Evolutionary conservation across 2,888 invertebrate genomes (phyloP), one percentile per base, ranked within the genome.

Genomic region (Callyntrura guangdongensis): DNA sequence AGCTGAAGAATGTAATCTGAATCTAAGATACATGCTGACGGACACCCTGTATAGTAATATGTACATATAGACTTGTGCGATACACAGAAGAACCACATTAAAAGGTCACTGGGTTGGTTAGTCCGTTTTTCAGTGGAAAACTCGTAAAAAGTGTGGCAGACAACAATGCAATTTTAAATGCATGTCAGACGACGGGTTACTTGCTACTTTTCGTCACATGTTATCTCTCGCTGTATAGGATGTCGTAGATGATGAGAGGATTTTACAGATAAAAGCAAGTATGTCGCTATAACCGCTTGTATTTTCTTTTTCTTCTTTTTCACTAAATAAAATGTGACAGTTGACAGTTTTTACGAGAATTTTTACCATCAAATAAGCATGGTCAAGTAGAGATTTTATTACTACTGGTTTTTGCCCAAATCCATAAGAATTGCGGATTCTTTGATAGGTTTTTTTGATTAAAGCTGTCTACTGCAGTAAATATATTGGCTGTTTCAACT

Each of bases 321-420:
- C n/a, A n/a, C 20, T 2, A 20, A 20, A 22, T 20, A 61, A 61
- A 61, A 61, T 6, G 61, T 12, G 61, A 61, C 61, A 61, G 3
- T 61, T 61, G 61, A 61, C 61, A 22, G n/a, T 20, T 61, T 61
- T 61, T 61, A 61, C 20, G n/a, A n/a, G n/a, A n/a, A n/a, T n/a
- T n/a, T n/a, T n/a, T n/a, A n/a, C n/a, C n/a, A n/a, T n/a, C n/a
- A n/a, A n/a, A n/a, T n/a, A n/a, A n/a, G n/a, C n/a, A 20, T 22
- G 17, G 61, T 61, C 61, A 17, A 4, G n/a, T n/a, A n/a, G n/a
- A n/a, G n/a, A 22, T 61, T 61, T 61, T 61, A 61, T 61, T 17
- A 20, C 20, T 61, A 11, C 11, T 2, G 61, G 17, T 61, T 61
- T n/a, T n/a, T n/a, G n/a, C n/a, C n/a, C n/a, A n/a, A n/a, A n/a